phyloP scores from a whole-genome alignment of 1,140 invertebrate genomes.

The Caligus rogercresseyi region DNA sequence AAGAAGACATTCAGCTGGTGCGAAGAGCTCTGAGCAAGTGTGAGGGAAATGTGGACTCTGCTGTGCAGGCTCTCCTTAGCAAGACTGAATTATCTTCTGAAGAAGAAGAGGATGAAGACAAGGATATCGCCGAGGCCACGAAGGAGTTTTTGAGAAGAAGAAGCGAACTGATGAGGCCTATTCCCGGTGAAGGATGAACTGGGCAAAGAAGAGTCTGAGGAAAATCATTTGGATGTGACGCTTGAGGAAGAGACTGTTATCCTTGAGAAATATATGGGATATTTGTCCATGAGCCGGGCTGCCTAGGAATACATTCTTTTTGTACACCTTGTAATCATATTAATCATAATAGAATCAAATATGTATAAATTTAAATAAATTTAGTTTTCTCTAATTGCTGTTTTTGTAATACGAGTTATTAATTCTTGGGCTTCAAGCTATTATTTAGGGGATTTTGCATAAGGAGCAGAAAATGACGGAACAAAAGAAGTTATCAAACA shows the following conservation, averaged over 20 bases:
- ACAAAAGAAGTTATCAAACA: too few species aligned
- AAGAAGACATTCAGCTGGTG: slow-evolving; percentile 34
- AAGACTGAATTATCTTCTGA: slow-evolving; percentile 25
- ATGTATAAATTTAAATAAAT: too few species aligned
- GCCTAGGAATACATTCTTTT: too few species aligned
- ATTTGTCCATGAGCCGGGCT: too few species aligned
- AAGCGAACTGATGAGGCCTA: slow-evolving; percentile 25
- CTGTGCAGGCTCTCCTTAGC: slow-evolving; percentile 36
- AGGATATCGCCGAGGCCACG: background rate
- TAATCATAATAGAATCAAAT: too few species aligned
- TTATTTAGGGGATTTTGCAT: too few species aligned
- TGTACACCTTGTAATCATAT: too few species aligned
- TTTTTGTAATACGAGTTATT: too few species aligned
- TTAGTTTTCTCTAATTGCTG: too few species aligned
- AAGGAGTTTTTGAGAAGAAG: slow-evolving; percentile 21
- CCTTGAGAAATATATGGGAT: slow-evolving; percentile 25
- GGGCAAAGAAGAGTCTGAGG: slow-evolving; percentile 26
- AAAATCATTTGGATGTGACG: slow-evolving; percentile 28
- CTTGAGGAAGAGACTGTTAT: slow-evolving; percentile 27
- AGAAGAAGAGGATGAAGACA: background rate
- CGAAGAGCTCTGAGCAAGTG: slow-evolving; percentile 36
- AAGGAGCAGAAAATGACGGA: too few species aligned
- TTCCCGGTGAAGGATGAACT: slow-evolving; percentile 27
- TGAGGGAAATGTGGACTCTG: slow-evolving; percentile 36
- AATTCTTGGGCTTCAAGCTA: too few species aligned